Base-by-base conservation (phyloP, 2,888 invertebrate genomes). In the Acleris emargana region DNA sequence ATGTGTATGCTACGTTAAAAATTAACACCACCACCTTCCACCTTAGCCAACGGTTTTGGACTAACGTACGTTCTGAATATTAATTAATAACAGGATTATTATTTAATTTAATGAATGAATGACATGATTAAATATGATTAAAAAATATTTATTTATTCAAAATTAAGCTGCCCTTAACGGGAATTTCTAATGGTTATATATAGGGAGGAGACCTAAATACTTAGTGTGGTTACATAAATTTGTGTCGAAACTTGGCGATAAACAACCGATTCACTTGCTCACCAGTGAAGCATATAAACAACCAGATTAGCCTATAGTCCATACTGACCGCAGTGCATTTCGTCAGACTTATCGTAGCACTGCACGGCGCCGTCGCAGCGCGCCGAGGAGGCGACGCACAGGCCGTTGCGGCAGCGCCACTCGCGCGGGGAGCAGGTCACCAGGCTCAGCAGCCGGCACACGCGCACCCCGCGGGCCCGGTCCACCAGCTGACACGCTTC, bases 321-420 rank as follows among this genome's bases (percentile, higher is more conserved):
- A 64, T 64, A 82, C 91, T 91, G 89, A 96, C 96, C 94, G 80
- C 96, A 96, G 79, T 95, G 92, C 77, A 93, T 91, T 89, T 96
- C 96, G 83, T 96, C 96, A 18, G 95, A 94, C 79, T 94, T 93
- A 80, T 96, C 95, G 73, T 95, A 95, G 83, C 96, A 96, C 79
- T 96, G 95, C 76, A 95, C 93, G 62, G 94, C 89, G 16, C 96
- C 96, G 79, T 96, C 95, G 83, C 96, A 96, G 42, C 94, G 93
- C 66, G 95, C 94, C 32, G 87, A 89, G 45, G 88, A 83, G 1
- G 94, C 91, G 55, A 96, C 94, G 78, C 96, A 96, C 66, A 95
- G 91, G 18, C 94, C 94, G 76, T 96, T 95, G n/a, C 93, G 94
- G 79, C 96, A 96, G 62, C 94, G 94, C 94, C 96, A 96, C 76